Conservation (phyloP, 37 sponge, comb jelly and placozoan species). For the Chondrosia reniformis region DNA sequence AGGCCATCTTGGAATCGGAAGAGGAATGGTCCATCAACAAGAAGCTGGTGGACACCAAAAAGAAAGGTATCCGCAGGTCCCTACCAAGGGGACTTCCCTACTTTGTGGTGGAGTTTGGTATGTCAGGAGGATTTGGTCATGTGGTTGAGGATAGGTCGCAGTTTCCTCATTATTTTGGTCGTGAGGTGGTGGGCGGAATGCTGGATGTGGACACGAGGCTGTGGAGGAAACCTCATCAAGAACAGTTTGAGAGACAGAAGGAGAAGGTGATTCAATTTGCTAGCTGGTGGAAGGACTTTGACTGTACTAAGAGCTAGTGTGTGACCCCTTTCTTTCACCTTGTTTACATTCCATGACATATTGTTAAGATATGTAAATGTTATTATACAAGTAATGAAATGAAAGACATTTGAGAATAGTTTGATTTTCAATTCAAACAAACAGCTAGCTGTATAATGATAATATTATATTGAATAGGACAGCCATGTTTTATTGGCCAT, state of each 20-base stretch:
- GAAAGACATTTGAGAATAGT: too few relatives aligned
- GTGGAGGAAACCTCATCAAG: slow-evolving; percentile 79
- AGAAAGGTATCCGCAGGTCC: slow-evolving; percentile 62
- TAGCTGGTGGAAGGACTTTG: slow-evolving; percentile 77
- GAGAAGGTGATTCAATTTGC: slow-evolving; percentile 52
- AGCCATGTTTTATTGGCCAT: too few relatives aligned
- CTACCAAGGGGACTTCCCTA: slow-evolving; percentile 84
- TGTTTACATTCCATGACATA: too few relatives aligned
- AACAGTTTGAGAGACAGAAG: slow-evolving; percentile 58
- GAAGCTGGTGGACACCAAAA: slow-evolving; percentile 82
- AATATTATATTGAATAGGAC: too few relatives aligned
- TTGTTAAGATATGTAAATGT: too few relatives aligned
- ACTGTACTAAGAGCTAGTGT: slow-evolving; percentile 55
- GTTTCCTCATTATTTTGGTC: slow-evolving; percentile 90
- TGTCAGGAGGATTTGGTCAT: slow-evolving; percentile 88
- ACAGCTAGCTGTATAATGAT: too few relatives aligned
- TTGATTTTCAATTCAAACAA: too few relatives aligned
- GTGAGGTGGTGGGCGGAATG: slow-evolving; percentile 85
- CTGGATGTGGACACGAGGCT: slow-evolving; percentile 79
- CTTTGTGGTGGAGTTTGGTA: slow-evolving; percentile 89
- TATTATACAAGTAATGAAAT: too few relatives aligned
- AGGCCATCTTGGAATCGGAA: slow-evolving; percentile 91
- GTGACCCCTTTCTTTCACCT: too few relatives aligned
- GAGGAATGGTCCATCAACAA: slow-evolving; percentile 91
- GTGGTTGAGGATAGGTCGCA: slow-evolving; percentile 76